phyloP scores from a whole-genome alignment of 2,797 vertebrate genomes.

The Cygnus olor region DNA sequence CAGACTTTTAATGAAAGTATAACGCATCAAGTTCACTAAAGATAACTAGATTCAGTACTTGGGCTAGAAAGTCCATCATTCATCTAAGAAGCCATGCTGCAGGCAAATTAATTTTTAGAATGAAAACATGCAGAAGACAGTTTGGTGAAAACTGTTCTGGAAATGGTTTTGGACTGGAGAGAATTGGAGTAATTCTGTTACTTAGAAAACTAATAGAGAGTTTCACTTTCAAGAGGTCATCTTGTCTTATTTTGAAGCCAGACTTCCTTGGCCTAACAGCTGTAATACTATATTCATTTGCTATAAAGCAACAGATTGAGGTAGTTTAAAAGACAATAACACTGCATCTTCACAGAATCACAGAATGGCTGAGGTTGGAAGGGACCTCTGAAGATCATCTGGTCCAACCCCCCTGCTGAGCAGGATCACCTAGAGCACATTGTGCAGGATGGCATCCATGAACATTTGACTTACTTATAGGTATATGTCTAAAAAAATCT shows the following conservation, averaged over 20 bases:
- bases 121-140: constrained; percentile 23
- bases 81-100: constrained; percentile 46
- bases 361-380: no score
- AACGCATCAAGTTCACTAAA: not conserved
- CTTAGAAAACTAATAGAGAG: not conserved
- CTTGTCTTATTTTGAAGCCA: not conserved
- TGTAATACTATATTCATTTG: not conserved
- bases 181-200: not conserved
- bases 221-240: not conserved
- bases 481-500: not conserved
- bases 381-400: no score
- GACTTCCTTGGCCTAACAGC: not conserved
- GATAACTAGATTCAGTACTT: constrained; percentile 3
- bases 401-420: no score
- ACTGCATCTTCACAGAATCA: not conserved
- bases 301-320: not conserved
- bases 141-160: constrained; percentile 33
- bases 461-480: not conserved
- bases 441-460: no score
- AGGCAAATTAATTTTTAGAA: constrained; percentile 62
- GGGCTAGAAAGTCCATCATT: constrained; percentile 36
- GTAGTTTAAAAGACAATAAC: not conserved
- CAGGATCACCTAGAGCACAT: no score
- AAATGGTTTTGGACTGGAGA: not conserved
- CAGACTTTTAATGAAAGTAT: constrained; percentile 26